phyloP scores from a whole-genome alignment of 2,113 vertebrate species.

The Chaetodon auriga region DNA sequence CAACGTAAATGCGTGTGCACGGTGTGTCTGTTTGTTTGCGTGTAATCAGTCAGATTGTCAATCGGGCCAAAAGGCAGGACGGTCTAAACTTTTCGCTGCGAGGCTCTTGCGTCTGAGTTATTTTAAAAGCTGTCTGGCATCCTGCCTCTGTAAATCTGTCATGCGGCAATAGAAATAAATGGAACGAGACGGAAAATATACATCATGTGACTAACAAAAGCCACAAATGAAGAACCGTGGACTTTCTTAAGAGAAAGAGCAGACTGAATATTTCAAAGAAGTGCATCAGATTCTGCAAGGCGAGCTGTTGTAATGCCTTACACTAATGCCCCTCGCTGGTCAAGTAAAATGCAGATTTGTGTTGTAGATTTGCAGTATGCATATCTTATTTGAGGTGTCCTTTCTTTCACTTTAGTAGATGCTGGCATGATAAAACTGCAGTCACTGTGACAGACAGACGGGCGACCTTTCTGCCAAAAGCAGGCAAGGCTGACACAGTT shows the following conservation, averaged over 20 bases:
- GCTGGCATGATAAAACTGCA: not conserved
- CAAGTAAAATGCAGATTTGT: not conserved
- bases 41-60: slow-evolving; percentile 56
- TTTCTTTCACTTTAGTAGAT: not conserved
- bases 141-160: slow-evolving; percentile 55
- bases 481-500: slow-evolving; percentile 23
- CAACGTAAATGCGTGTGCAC: slow-evolving; percentile 16
- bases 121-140: slow-evolving; percentile 58
- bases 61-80: slow-evolving; percentile 34
- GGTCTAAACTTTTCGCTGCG: slow-evolving; percentile 30
- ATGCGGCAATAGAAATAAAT: slow-evolving; percentile 37
- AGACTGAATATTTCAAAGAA: slow-evolving; percentile 12
- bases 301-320: not conserved
- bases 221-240: slow-evolving; percentile 51
- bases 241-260: slow-evolving; percentile 17
- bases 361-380: not conserved
- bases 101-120: slow-evolving; percentile 47
- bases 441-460: slow-evolving; percentile 13
- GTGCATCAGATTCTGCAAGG: slow-evolving; percentile 14
- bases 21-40: slow-evolving; percentile 24
- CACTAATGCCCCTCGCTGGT: not conserved
- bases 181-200: slow-evolving; percentile 42
- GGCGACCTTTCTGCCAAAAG: slow-evolving; percentile 10
- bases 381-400: not conserved
- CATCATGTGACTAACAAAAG: slow-evolving; percentile 30